These are phyloP conservation scores for Heliconius melpomene DNA, from an alignment of 1,140 invertebrate species.

Conservation along the genomic window DNA sequence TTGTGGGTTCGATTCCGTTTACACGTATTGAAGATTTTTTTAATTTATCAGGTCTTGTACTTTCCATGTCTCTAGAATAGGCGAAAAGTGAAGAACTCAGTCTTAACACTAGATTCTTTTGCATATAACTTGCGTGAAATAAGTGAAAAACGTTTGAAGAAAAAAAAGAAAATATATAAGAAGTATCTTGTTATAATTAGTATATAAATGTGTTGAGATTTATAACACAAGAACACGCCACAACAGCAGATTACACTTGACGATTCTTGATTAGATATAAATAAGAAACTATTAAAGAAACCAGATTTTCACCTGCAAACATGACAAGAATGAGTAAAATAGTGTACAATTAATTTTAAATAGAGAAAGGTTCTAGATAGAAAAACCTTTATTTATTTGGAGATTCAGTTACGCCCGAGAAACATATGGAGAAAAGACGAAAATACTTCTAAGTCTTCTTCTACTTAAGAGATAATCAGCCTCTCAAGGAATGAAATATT, in stretches of 20 bases:
- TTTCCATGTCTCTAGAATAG: neutral
- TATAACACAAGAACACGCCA: neutral
- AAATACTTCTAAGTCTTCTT: no score
- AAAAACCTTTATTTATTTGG: no score
- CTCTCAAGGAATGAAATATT: no score
- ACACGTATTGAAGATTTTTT: no score
- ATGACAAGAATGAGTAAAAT: neutral
- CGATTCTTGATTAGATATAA: neutral
- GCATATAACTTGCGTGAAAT: neutral
- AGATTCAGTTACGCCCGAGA: no score
- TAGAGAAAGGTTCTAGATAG: neutral
- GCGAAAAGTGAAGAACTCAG: neutral
- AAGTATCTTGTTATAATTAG: neutral
- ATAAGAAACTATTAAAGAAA: neutral
- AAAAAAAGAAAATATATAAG: neutral
- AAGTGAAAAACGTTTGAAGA: neutral
- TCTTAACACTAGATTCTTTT: neutral
- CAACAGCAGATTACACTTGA: neutral
- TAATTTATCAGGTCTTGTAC: neutral
- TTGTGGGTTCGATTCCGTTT: neutral
- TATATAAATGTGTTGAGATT: neutral
- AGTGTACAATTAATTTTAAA: neutral
- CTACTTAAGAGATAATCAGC: no score
- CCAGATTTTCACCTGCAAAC: neutral
- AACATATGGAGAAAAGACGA: no score